phyloP scores from a whole-genome alignment of 1,140 invertebrate genomes.

The Aphelinus atriplicis region DNA sequence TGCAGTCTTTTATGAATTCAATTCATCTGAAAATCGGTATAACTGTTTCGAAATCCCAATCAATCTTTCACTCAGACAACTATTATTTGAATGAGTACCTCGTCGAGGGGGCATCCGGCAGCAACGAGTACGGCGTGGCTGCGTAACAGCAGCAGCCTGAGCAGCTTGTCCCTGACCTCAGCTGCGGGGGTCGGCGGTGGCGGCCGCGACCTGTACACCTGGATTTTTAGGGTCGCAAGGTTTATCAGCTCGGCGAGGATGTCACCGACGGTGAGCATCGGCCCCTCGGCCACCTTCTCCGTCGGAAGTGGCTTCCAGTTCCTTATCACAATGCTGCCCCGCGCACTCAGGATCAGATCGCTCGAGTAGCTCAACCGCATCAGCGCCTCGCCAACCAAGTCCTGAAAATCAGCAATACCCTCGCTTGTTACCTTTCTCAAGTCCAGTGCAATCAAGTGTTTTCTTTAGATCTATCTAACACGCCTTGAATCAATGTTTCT shows the following conservation, averaged over 20 bases:
- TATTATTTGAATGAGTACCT: slow-evolving; percentile 69
- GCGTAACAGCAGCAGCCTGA: slow-evolving; percentile 87
- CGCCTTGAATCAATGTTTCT: too few relatives aligned
- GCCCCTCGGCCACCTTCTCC: slow-evolving; percentile 89
- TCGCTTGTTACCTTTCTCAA: too few relatives aligned
- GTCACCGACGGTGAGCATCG: slow-evolving; percentile 87
- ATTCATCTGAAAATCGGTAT: too few relatives aligned
- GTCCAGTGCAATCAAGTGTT: too few relatives aligned
- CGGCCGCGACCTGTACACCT: slow-evolving; percentile 83
- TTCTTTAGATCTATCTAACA: too few relatives aligned
- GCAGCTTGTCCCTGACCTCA: slow-evolving; percentile 93
- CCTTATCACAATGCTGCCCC: slow-evolving; percentile 88
- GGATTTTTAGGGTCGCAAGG: slow-evolving; percentile 88
- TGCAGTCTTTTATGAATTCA: too few relatives aligned
- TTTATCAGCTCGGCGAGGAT: slow-evolving; percentile 92
- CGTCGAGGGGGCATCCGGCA: slow-evolving; percentile 91
- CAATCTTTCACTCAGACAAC: too few relatives aligned
- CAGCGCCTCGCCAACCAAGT: slow-evolving; percentile 74
- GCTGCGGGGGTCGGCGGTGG: slow-evolving; percentile 72
- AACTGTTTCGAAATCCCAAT: too few relatives aligned
- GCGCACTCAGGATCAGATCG: slow-evolving; percentile 62
- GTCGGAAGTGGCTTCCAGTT: slow-evolving; percentile 93
- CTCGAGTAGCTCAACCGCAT: slow-evolving; percentile 73
- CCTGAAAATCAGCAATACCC: slow-evolving; percentile 50
- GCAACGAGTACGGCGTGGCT: slow-evolving; percentile 86